A percentile compares a stretch with the other conserved stretches of the same genome.
phyloP scores from a whole-genome alignment of 2,888 invertebrate species.

The Ichneumoninae sp. region DNA sequence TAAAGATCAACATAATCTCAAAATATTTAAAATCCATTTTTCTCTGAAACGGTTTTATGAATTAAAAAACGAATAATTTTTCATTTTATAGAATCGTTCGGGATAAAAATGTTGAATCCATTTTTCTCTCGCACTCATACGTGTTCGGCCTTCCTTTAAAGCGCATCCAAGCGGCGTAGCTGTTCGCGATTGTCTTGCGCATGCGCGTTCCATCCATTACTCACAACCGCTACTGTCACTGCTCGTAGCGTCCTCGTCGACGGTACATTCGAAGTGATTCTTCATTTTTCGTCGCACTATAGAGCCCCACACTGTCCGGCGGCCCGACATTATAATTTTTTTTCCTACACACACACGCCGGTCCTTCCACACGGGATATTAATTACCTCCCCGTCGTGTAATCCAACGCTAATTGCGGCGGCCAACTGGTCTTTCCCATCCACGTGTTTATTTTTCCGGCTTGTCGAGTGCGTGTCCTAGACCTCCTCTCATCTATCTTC shows the following conservation, averaged over 20 bases:
- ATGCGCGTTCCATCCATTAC: slow-evolving; percentile 29
- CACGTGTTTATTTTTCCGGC: neutral
- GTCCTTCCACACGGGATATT: slow-evolving; percentile 43
- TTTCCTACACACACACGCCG: slow-evolving; percentile 8
- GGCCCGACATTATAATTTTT: slow-evolving; percentile 75
- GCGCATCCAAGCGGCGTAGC: neutral
- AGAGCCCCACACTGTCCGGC: slow-evolving; percentile 83
- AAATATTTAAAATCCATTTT: too few species aligned
- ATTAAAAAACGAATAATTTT: too few species aligned
- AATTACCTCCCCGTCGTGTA: slow-evolving; percentile 50
- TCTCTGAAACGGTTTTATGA: too few species aligned
- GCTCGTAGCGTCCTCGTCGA: slow-evolving; percentile 62
- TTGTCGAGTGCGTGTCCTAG: neutral
- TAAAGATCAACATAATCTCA: too few species aligned
- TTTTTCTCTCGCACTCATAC: too few species aligned
- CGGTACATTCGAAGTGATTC: slow-evolving; percentile 68
- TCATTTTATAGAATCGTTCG: too few species aligned
- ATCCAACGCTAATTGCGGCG: slow-evolving; percentile 48
- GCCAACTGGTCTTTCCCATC: slow-evolving; percentile 14
- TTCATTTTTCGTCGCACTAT: slow-evolving; percentile 82
- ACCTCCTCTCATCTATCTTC: neutral
- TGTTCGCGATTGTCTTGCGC: slow-evolving; percentile 17
- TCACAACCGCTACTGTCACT: slow-evolving; percentile 63
- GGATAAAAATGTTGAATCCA: too few species aligned
- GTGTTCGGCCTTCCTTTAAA: neutral